These are phyloP conservation scores for Zaprionus obscuricornis DNA, from an alignment of 2,888 invertebrate genomes.

Conservation along the genomic window DNA sequence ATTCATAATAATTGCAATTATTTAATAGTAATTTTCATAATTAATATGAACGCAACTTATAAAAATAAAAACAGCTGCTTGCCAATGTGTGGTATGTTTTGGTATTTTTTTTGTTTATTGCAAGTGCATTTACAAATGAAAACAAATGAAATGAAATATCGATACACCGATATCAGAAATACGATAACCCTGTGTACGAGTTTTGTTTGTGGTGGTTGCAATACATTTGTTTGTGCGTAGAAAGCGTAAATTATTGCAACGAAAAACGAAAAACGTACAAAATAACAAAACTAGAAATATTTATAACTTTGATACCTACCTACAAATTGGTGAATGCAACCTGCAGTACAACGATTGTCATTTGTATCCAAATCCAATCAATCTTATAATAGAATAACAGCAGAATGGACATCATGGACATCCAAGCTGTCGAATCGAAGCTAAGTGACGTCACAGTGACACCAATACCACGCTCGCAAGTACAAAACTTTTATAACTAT, in stretches of 20 bases:
- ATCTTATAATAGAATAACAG: conserved; percentile 4
- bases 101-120: conserved; percentile 41
- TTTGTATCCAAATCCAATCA: neutral
- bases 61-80: conserved; percentile 40
- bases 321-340: conserved; percentile 28
- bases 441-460: conserved; percentile 90
- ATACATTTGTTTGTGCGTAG: conserved; percentile 78
- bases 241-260: conserved; percentile 54
- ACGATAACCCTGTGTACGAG: conserved; percentile 43
- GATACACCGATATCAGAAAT: conserved; percentile 39
- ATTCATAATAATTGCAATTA: neutral
- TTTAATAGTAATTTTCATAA: neutral
- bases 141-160: conserved; percentile 20
- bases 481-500: conserved; percentile 82
- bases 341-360: neutral
- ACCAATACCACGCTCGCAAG: conserved; percentile 87
- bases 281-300: neutral
- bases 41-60: neutral
- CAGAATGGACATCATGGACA: conserved; percentile 88
- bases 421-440: conserved; percentile 90
- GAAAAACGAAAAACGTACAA: conserved; percentile 47
- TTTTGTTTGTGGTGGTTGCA: conserved; percentile 72
- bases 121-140: conserved; percentile 21
- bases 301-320: conserved; percentile 21
- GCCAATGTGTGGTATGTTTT: conserved; percentile 29